Conservation (phyloP, 2,888 invertebrate genomes). For the Nomada fucata region DNA sequence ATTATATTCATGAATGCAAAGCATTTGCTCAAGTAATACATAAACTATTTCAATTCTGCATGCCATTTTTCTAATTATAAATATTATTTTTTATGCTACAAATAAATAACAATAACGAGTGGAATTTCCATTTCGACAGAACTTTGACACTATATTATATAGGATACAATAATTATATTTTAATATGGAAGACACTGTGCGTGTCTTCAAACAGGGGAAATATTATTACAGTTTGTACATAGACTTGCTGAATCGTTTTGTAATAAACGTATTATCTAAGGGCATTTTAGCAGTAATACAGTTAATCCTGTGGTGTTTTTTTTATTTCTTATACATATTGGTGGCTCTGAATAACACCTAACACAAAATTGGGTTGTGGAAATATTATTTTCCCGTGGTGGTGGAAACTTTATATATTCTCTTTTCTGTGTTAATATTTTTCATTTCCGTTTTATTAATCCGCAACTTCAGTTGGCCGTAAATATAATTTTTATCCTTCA, state of each 20-base stretch:
- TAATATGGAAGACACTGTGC: slow-evolving; percentile 9
- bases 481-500: slow-evolving; percentile 21
- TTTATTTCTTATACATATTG: slow-evolving; percentile 40
- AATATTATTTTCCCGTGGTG: slow-evolving; percentile 64
- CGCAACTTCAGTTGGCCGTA: slow-evolving; percentile 75
- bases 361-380: slow-evolving; percentile 56
- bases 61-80: not conserved
- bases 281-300: not conserved
- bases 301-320: not conserved
- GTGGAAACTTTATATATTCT: slow-evolving; percentile 48
- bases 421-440: slow-evolving; percentile 45
- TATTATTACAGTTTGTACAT: slow-evolving; percentile 17
- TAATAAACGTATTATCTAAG: not conserved
- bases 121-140: not conserved
- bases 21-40: not conserved
- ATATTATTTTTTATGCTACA: not conserved
- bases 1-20: slow-evolving; percentile 1
- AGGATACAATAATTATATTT: slow-evolving; percentile 9
- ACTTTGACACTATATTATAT: not conserved
- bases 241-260: slow-evolving; percentile 4
- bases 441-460: slow-evolving; percentile 55
- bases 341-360: slow-evolving; percentile 44
- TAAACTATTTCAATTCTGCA: not conserved
- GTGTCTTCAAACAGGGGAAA: slow-evolving; percentile 10
- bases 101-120: slow-evolving; percentile 4